Evolutionary conservation across 2,888 invertebrate species (phyloP).

Genomic region (Clunio marinus): DNA sequence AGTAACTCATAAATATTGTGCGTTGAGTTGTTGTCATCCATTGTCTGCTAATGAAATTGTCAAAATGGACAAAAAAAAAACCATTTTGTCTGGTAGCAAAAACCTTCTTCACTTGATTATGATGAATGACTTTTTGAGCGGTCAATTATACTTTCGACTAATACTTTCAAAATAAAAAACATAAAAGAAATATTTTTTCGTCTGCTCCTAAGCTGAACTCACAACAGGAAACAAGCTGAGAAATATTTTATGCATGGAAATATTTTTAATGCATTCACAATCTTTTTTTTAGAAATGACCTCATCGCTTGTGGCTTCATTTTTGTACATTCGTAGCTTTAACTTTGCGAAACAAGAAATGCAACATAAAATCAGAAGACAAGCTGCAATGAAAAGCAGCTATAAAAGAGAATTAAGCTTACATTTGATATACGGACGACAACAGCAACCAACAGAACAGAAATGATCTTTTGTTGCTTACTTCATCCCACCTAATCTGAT

Average conservation of each 20-base stretch:
- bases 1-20: neutral
- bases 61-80: neutral
- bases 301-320: neutral
- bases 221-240: neutral
- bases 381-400: too few species aligned
- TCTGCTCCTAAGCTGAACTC: neutral
- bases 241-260: too few species aligned
- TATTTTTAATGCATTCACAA: too few species aligned
- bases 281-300: neutral
- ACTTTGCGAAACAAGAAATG: too few species aligned
- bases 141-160: neutral
- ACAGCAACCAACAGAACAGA: too few species aligned
- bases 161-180: too few species aligned
- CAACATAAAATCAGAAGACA: too few species aligned
- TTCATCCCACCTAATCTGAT: too few species aligned
- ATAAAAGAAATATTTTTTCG: neutral
- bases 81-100: neutral
- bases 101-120: neutral
- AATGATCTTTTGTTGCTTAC: too few species aligned
- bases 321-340: too few species aligned
- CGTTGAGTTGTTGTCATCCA: neutral
- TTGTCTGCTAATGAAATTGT: neutral
- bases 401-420: too few species aligned
- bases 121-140: conserved; percentile 3
- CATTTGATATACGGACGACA: too few species aligned